These are phyloP conservation scores for Tragelaphus strepsiceros DNA, from an alignment of 2,113 vertebrate genomes.

Conservation along the genomic window DNA sequence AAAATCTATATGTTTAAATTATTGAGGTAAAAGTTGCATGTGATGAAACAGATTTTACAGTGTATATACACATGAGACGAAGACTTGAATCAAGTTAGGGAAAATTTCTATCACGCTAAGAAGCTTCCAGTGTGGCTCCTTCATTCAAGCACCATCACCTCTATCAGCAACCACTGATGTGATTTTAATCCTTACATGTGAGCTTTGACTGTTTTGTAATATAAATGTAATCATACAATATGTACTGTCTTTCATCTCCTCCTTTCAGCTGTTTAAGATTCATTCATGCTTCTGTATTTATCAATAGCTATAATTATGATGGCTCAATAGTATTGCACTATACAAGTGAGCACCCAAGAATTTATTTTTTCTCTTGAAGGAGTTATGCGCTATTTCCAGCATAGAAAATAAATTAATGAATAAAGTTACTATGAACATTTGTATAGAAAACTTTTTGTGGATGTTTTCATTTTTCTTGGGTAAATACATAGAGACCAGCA, in stretches of 20 bases:
- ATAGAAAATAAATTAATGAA: neutral
- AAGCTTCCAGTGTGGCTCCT: neutral
- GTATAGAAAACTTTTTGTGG: neutral
- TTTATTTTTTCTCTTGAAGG: neutral
- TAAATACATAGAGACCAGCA: neutral
- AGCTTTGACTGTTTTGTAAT: neutral
- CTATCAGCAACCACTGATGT: neutral
- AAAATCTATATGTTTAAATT: neutral
- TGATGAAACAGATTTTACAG: neutral
- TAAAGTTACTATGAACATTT: neutral
- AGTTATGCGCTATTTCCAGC: neutral
- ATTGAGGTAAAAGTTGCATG: neutral
- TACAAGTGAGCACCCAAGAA: neutral
- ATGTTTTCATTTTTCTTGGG: neutral
- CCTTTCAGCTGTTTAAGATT: neutral
- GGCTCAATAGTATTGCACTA: neutral
- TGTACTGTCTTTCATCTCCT: neutral
- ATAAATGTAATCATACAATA: neutral
- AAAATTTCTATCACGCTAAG: neutral
- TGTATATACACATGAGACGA: neutral
- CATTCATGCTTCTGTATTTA: neutral
- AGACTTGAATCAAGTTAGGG: neutral
- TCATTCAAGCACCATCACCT: neutral
- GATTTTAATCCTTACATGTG: neutral
- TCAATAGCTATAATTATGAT: neutral